phyloP scores from a whole-genome alignment of 2,888 invertebrate genomes.

The Odontomyia ornata region DNA sequence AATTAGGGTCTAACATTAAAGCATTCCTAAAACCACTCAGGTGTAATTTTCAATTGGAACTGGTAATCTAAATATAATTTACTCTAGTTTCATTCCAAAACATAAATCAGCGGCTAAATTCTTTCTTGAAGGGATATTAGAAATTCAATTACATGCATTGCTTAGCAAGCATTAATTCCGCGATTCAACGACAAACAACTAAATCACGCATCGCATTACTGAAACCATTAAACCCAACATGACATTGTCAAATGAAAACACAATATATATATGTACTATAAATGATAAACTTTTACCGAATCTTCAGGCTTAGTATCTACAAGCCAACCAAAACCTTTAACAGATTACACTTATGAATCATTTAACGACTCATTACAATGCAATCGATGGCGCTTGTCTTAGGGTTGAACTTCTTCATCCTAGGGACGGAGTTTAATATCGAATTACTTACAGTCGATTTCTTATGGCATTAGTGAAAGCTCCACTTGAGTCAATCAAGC shows the following conservation, averaged over 20 bases:
- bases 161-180: slow-evolving; percentile 1
- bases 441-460: too few relatives aligned
- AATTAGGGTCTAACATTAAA: too few relatives aligned
- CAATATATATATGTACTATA: too few relatives aligned
- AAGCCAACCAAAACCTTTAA: slow-evolving; percentile 3
- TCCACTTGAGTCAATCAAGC: too few relatives aligned
- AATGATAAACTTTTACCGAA: slow-evolving; percentile 21
- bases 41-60: too few relatives aligned
- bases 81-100: too few relatives aligned
- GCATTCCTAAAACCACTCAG: too few relatives aligned
- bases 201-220: slow-evolving; percentile 24
- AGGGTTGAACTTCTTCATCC: not conserved
- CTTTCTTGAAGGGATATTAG: too few relatives aligned
- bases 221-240: slow-evolving; percentile 7
- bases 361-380: not conserved
- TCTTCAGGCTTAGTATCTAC: not conserved
- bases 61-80: too few relatives aligned
- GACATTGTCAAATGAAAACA: slow-evolving; percentile 19
- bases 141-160: slow-evolving; percentile 4
- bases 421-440: not conserved
- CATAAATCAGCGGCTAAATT: too few relatives aligned
- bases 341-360: slow-evolving; percentile 29
- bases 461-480: too few relatives aligned
- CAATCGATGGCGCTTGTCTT: not conserved
- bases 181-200: not conserved